Evolutionary conservation across 1,140 invertebrate genomes (phyloP), one percentile per base, ranked within the genome.

Genomic region (Linepithema humile): DNA sequence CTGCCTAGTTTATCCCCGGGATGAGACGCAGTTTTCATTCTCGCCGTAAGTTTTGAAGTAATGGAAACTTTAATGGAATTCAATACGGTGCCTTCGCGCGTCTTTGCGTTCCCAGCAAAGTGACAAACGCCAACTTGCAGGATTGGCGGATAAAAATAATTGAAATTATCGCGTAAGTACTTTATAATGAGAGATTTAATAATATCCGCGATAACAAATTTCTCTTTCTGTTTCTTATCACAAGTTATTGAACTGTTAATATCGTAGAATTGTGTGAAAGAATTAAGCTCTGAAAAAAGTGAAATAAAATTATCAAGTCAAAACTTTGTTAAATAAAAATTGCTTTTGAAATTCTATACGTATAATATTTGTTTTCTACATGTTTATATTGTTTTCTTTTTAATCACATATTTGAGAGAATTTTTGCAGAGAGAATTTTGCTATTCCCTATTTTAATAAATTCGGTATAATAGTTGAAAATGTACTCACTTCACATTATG

Each of bases 41-140:
- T 17, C 48, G 23, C 55, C 48, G 62, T 40, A 55, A 78, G 62
- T 78, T 78, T 62, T 17, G 7, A 69, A 78, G 75, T 78, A 78
- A 69, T 67, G 75, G 48, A 78, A 78, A 78, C 75, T 78, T 78
- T 78, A 78, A 78, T 83, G 57, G 43, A 62, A 75, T 65, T 82
- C 59, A 75, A 29, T 12, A 38, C 57, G 12, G 70, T 17, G 15
- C 29, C 20, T 35, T 6, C 40, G 40, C n/a, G 3, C 12, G 9
- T 15, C 48, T 82, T 40, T 12, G 20, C 35, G n/a, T 53, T 69
- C 23, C 2, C 23, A 48, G 55, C 70, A 40, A 70, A 80, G 35
- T 29, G 48, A 70, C 64, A 70, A 80, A 80, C 62, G 35, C n/a
- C 7, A 40, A 55, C 20, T 38, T 17, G 40, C 35, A 26, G 23